These are phyloP conservation scores for Porites lutea DNA, from an alignment of 64 coral and sea anemone species.

Conservation along the genomic window DNA sequence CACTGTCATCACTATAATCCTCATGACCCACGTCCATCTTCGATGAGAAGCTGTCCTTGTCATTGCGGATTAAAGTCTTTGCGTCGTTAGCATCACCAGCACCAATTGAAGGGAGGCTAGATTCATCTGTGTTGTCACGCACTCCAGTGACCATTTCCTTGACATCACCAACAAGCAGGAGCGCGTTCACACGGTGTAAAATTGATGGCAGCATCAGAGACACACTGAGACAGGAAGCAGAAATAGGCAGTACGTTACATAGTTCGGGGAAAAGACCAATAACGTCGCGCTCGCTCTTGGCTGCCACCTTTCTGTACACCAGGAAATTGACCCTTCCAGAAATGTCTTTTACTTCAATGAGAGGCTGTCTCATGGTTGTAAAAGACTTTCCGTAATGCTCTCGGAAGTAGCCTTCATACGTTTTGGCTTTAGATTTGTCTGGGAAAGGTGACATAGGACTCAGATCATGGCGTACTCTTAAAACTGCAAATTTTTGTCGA, in stretches of 20 bases:
- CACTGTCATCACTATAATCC: background rate
- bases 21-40: background rate
- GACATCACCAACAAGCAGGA: slow-evolving; percentile 78
- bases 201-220: slow-evolving; percentile 81
- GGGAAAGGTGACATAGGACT: slow-evolving; percentile 74
- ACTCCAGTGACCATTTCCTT: slow-evolving; percentile 48
- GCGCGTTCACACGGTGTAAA: slow-evolving; percentile 78
- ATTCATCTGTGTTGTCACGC: slow-evolving; percentile 16
- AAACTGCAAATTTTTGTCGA: slow-evolving; percentile 12
- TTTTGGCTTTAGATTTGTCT: slow-evolving; percentile 64
- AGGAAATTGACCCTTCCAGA: slow-evolving; percentile 77
- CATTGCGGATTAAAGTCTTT: background rate
- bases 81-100: background rate
- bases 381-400: slow-evolving; percentile 10
- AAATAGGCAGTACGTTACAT: slow-evolving; percentile 39
- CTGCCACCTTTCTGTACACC: slow-evolving; percentile 65
- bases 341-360: slow-evolving; percentile 66
- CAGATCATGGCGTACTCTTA: slow-evolving; percentile 45
- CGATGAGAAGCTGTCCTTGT: background rate
- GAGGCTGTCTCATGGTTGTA: slow-evolving; percentile 52
- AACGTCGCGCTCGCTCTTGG: slow-evolving; percentile 45
- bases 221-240: slow-evolving; percentile 44
- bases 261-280: slow-evolving; percentile 85
- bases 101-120: background rate
- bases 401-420: slow-evolving; percentile 73